Percentiles rank a stretch among this genome's conserved stretches.
Evolutionary conservation across 2,113 vertebrate species (phyloP).

Genomic region (Heterocephalus glaber): DNA sequence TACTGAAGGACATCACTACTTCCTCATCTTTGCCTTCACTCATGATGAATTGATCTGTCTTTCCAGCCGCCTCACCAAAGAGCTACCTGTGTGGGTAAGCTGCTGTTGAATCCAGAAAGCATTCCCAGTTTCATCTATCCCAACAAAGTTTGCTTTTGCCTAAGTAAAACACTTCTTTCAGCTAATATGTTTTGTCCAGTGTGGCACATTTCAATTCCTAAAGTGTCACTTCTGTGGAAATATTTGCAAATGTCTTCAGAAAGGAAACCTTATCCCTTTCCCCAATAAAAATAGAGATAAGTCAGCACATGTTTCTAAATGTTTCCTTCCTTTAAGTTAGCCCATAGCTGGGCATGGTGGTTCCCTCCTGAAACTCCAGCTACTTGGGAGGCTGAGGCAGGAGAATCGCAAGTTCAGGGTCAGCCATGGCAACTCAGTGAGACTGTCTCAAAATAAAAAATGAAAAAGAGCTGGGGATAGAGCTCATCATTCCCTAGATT

Average conservation of each 20-base stretch:
- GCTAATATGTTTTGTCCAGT: neutral
- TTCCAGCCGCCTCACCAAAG: accelerated
- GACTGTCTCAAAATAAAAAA: neutral
- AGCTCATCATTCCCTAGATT: neutral
- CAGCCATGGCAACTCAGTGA: neutral
- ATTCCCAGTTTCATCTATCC: neutral
- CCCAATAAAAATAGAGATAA: neutral
- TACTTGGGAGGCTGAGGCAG: neutral
- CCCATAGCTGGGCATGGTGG: neutral
- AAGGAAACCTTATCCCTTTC: neutral
- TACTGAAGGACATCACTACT: neutral
- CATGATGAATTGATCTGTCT: accelerated
- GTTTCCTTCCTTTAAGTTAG: neutral
- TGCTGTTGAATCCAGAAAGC: neutral
- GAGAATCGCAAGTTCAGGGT: neutral
- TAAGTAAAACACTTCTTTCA: neutral
- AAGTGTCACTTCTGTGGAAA: neutral
- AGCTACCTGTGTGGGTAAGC: neutral
- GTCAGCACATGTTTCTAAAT: neutral
- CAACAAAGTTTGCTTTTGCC: no score
- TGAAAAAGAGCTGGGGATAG: neutral
- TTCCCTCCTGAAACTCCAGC: neutral
- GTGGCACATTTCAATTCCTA: neutral
- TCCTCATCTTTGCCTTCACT: neutral
- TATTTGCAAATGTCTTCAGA: conserved; percentile 7